Conservation (phyloP, 2,797 vertebrate species). For the Enteromius viviparus region DNA sequence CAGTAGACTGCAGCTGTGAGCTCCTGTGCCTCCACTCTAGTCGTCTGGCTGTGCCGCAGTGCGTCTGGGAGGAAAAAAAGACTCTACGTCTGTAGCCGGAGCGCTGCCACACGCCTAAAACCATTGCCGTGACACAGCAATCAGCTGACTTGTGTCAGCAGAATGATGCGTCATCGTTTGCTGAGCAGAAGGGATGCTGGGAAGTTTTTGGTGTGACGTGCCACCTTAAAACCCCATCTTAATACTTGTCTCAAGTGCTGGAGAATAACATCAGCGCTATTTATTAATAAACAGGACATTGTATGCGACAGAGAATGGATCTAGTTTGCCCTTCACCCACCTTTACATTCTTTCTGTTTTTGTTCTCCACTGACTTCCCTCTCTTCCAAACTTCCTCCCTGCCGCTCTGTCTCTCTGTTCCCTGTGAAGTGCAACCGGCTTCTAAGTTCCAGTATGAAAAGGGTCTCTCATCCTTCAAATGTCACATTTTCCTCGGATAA, state of each 20-base stretch:
- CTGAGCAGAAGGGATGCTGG: conserved; percentile 56
- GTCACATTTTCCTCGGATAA: conserved; percentile 2
- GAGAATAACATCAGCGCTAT: background rate
- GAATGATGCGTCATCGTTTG: conserved; percentile 76
- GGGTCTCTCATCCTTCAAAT: conserved; percentile 21
- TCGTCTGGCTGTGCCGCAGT: conserved; percentile 80
- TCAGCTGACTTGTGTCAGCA: conserved; percentile 85
- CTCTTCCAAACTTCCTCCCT: background rate
- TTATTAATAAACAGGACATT: conserved; percentile 37
- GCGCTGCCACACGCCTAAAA: conserved; percentile 58
- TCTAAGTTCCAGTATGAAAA: conserved; percentile 10
- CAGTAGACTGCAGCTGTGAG: conserved; percentile 65
- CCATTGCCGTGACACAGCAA: conserved; percentile 83
- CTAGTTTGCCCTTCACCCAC: conserved; percentile 9
- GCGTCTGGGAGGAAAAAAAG: conserved; percentile 76
- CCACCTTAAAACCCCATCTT: conserved; percentile 43
- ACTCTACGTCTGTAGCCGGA: conserved; percentile 54
- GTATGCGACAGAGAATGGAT: background rate
- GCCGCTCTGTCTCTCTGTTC: conserved; percentile 5
- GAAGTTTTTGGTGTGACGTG: conserved; percentile 52
- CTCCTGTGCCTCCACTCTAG: conserved; percentile 68
- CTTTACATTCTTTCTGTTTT: background rate
- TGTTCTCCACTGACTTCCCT: background rate
- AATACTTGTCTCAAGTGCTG: background rate
- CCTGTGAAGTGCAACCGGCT: conserved; percentile 12